Evolutionary conservation across 2,113 vertebrate genomes (phyloP).

Genomic region (Andinoacara biseriatus): DNA sequence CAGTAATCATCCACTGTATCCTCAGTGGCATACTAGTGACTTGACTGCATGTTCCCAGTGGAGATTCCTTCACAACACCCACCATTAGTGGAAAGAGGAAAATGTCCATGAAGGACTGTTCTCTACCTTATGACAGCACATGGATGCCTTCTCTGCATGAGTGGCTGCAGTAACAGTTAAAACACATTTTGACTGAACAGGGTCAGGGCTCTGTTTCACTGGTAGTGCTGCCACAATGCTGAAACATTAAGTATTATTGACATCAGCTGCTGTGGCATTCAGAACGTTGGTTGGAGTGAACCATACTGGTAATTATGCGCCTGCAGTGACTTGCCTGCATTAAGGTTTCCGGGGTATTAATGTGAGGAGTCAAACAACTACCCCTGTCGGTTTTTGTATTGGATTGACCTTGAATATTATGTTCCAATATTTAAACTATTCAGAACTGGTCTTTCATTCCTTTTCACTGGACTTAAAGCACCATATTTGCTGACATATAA

Average conservation of each 20-base stretch:
- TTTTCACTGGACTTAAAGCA: background rate
- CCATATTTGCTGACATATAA: background rate
- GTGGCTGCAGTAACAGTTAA: constrained; percentile 43
- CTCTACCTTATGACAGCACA: constrained; percentile 53
- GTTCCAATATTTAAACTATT: background rate
- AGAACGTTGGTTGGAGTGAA: background rate
- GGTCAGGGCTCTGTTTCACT: constrained; percentile 56
- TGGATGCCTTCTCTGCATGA: constrained; percentile 56
- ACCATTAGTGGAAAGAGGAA: constrained; percentile 35
- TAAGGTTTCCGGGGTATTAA: background rate
- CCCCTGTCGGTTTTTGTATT: background rate
- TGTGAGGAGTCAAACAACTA: background rate
- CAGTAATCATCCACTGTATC: constrained; percentile 35
- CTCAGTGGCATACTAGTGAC: constrained; percentile 29
- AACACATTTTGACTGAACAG: constrained; percentile 73
- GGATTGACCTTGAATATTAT: background rate
- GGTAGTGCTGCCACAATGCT: background rate
- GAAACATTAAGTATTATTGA: constrained; percentile 27
- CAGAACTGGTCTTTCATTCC: background rate
- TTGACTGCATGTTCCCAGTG: constrained; percentile 32
- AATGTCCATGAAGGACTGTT: constrained; percentile 30
- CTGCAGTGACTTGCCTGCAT: background rate
- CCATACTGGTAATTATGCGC: background rate
- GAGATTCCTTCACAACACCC: constrained; percentile 50
- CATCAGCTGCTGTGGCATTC: constrained; percentile 21